phyloP scores from a whole-genome alignment of 2,797 vertebrate genomes.

The Acanthiza pusilla region DNA sequence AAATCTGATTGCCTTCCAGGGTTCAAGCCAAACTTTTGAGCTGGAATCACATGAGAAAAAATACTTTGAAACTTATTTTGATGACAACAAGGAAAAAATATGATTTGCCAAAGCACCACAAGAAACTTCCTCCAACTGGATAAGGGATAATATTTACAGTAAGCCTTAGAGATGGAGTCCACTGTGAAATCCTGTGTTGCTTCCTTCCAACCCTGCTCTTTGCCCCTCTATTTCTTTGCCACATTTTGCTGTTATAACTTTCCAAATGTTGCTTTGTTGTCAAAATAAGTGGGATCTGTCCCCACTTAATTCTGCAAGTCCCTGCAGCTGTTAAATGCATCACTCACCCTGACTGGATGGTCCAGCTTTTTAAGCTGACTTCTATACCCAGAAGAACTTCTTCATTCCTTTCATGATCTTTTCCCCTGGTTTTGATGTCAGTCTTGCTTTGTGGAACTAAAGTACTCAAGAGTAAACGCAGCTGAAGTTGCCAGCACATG shows the following conservation, averaged over 20 bases:
- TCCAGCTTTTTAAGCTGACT: neutral
- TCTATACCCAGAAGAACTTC: neutral
- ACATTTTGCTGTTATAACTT: neutral
- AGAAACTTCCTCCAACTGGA: neutral
- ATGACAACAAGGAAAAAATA: neutral
- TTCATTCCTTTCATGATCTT: neutral
- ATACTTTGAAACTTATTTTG: neutral
- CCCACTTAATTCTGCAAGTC: neutral
- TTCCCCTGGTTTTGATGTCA: neutral
- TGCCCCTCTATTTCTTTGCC: neutral
- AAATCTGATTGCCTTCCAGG: neutral
- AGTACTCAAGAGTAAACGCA: neutral
- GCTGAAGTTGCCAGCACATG: neutral
- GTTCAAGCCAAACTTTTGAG: neutral
- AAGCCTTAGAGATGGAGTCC: neutral
- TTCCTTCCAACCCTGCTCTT: neutral
- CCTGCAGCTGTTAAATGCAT: neutral
- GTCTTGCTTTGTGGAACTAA: neutral
- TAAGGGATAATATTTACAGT: neutral
- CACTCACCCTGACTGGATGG: neutral
- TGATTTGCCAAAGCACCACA: neutral
- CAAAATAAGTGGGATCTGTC: neutral
- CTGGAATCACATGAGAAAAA: neutral
- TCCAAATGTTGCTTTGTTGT: neutral
- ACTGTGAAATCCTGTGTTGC: neutral